Conservation (phyloP, 37 sponge, comb jelly and placozoan genomes). For the Spongia lamella region DNA sequence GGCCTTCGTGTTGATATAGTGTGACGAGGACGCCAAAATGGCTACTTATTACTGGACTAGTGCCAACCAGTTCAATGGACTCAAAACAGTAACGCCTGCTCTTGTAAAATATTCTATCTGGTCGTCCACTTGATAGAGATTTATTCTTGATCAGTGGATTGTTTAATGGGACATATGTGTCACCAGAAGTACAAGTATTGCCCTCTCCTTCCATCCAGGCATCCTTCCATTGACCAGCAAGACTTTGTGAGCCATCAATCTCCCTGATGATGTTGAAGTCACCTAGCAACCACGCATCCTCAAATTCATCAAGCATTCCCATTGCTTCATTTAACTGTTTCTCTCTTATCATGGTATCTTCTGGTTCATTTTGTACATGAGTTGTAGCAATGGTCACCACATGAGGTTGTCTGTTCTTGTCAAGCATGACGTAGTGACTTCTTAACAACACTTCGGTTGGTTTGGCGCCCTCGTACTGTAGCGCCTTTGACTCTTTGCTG, state of each 20-base stretch:
- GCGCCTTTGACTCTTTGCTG: constrained; percentile 38
- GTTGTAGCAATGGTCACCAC: constrained; percentile 51
- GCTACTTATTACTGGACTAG: constrained; percentile 30
- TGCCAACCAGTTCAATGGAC: constrained; percentile 59
- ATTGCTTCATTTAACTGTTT: constrained; percentile 63
- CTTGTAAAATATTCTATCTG: constrained; percentile 61
- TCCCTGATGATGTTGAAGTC: constrained; percentile 40
- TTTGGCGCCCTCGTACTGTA: not conserved
- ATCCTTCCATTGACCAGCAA: constrained; percentile 68
- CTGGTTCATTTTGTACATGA: constrained; percentile 30
- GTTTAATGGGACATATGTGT: constrained; percentile 47
- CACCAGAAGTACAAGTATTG: constrained; percentile 27
- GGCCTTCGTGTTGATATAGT: constrained; percentile 36
- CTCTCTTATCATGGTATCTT: constrained; percentile 37
- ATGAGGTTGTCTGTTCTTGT: constrained; percentile 61
- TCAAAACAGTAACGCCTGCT: constrained; percentile 57
- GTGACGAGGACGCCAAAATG: constrained; percentile 60
- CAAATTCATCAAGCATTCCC: constrained; percentile 16
- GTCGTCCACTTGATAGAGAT: constrained; percentile 25
- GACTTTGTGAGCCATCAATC: constrained; percentile 48
- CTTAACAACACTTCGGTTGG: constrained; percentile 16
- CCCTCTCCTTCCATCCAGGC: constrained; percentile 51
- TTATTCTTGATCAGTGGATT: constrained; percentile 66
- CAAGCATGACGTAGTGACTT: constrained; percentile 64
- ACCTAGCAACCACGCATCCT: constrained; percentile 55